phyloP scores from a whole-genome alignment of 2,113 vertebrate genomes.

The Lepus americanus region DNA sequence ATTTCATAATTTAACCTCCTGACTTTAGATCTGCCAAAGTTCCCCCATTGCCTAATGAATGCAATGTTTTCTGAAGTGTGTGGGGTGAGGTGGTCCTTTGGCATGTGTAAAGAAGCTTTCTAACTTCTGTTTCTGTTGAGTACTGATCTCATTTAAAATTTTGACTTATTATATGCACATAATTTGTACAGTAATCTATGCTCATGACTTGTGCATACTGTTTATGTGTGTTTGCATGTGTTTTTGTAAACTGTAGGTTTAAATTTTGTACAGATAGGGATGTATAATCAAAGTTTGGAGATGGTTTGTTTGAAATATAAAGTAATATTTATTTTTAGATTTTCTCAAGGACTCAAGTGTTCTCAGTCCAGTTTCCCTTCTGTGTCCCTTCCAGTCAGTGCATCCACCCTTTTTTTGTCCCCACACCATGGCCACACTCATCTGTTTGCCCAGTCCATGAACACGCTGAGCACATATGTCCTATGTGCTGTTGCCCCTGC shows the following conservation, averaged over 20 bases:
- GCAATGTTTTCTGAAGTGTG: background rate
- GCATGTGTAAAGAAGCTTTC: background rate
- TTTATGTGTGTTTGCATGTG: too few species aligned
- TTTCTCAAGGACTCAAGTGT: background rate
- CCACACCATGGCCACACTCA: too few species aligned
- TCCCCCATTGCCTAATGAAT: background rate
- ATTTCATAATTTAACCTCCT: background rate
- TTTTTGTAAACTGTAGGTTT: background rate
- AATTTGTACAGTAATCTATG: background rate
- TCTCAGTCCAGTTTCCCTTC: background rate
- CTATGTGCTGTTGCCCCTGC: background rate
- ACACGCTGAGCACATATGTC: background rate
- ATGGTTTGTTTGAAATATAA: conserved; percentile 31
- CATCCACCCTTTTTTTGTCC: background rate
- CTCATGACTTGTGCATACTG: background rate
- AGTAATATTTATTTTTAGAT: background rate
- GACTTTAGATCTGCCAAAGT: background rate
- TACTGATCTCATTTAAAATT: background rate
- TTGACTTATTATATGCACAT: background rate
- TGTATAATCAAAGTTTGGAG: background rate
- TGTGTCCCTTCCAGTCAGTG: background rate
- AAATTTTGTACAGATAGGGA: background rate
- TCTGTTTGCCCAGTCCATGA: background rate
- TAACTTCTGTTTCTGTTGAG: conserved; percentile 26
- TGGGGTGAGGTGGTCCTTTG: background rate